A percentile compares a stretch with the other conserved stretches of the same genome.
phyloP scores from a whole-genome alignment of 2,113 vertebrate genomes.

The Menura novaehollandiae region DNA sequence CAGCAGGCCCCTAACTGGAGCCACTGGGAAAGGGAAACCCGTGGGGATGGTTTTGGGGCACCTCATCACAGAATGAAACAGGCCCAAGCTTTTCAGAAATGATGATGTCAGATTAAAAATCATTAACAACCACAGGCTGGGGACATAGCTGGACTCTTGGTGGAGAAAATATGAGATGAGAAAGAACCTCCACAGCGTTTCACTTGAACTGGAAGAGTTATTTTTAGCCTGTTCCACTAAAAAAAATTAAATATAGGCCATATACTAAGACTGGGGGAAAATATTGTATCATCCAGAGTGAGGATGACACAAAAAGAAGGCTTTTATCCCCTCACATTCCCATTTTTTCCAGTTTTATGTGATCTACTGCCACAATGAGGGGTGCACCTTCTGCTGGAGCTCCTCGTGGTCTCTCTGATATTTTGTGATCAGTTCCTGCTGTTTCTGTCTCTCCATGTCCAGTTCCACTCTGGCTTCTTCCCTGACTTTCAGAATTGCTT shows the following conservation, averaged over 20 bases:
- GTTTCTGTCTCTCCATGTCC: slow-evolving; percentile 79
- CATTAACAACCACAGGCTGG: not conserved
- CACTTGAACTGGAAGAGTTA: not conserved
- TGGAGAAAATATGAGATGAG: not conserved
- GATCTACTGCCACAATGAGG: not conserved
- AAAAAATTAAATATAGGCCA: not conserved
- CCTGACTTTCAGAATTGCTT: slow-evolving; percentile 71
- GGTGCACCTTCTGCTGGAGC: slow-evolving; percentile 79
- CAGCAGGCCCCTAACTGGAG: not conserved
- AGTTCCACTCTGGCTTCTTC: slow-evolving; percentile 76
- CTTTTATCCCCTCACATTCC: not conserved
- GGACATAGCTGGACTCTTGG: not conserved
- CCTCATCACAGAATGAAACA: not conserved
- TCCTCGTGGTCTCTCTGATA: slow-evolving; percentile 72
- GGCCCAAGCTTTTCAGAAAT: not conserved
- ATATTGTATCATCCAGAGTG: not conserved
- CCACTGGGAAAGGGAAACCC: not conserved
- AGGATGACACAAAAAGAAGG: not conserved
- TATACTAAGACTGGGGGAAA: not conserved
- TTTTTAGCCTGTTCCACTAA: not conserved
- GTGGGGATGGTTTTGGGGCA: not conserved
- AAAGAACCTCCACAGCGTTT: not conserved
- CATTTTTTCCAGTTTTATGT: not conserved
- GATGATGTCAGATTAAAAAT: not conserved
- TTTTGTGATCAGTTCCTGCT: slow-evolving; percentile 74